Evolutionary conservation across 2,113 vertebrate species (phyloP).

Genomic region (Oreochromis spilurus): DNA sequence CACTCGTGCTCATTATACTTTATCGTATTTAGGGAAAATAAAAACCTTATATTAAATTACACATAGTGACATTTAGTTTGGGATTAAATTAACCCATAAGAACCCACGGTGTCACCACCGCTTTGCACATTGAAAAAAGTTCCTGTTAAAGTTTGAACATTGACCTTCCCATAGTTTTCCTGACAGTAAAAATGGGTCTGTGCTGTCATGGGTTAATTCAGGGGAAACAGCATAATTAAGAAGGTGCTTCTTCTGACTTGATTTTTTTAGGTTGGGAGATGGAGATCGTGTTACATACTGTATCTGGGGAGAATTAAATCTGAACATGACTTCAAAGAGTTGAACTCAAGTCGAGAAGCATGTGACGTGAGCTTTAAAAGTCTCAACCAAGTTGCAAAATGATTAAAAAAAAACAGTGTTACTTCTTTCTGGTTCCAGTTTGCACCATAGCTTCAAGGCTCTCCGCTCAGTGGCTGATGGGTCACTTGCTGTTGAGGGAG

Average conservation of each 20-base stretch:
- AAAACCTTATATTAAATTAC: neutral
- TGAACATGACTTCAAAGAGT: neutral
- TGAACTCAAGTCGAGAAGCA: neutral
- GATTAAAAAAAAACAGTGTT: neutral
- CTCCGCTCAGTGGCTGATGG: neutral
- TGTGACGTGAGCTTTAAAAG: neutral
- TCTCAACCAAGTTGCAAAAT: neutral
- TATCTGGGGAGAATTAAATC: neutral
- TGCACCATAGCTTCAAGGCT: neutral
- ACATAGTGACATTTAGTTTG: neutral
- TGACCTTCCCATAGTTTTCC: neutral
- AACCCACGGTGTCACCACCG: neutral
- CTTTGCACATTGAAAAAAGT: neutral
- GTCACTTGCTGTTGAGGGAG: slow-evolving; percentile 41
- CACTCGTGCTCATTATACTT: neutral
- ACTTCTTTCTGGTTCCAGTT: neutral
- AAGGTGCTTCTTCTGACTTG: neutral
- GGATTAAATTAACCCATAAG: neutral
- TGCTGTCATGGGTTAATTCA: neutral
- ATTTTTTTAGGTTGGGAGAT: neutral
- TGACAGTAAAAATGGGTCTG: neutral
- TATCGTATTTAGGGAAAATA: neutral
- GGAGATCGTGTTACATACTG: neutral
- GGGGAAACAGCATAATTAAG: neutral
- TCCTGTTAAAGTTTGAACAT: neutral